Evolutionary conservation across 2,113 vertebrate species (phyloP).

Genomic region (Halichoeres trimaculatus): DNA sequence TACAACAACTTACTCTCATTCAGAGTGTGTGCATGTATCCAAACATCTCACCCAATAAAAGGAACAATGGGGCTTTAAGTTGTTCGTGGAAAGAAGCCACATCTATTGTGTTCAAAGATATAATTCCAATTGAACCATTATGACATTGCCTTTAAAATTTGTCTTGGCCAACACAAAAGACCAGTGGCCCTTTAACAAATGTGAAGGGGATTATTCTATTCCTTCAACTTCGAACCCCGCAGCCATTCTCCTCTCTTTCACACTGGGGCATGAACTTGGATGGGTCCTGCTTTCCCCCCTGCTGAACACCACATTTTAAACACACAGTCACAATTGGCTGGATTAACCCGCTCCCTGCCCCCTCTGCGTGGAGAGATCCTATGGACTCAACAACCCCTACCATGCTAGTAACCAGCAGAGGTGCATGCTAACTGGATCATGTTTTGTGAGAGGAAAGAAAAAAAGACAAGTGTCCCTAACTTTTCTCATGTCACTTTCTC

Average conservation of each 20-base stretch:
- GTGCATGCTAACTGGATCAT: conserved; percentile 99
- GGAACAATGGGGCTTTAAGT: conserved; percentile 83
- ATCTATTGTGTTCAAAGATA: conserved; percentile 84
- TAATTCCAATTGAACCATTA: conserved; percentile 85
- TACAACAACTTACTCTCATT: conserved; percentile 83
- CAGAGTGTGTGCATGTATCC: conserved; percentile 81
- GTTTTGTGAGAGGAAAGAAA: conserved; percentile 88
- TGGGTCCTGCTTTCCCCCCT: conserved; percentile 88
- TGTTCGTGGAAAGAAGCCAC: conserved; percentile 83
- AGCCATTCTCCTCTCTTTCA: conserved; percentile 82
- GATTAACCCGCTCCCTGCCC: conserved; percentile 88
- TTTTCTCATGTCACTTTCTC: conserved; percentile 99
- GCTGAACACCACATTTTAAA: conserved; percentile 91
- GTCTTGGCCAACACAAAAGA: conserved; percentile 82
- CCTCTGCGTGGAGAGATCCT: conserved; percentile 82
- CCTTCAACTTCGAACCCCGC: conserved; percentile 88
- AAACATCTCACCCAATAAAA: conserved; percentile 82
- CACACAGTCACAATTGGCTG: conserved; percentile 93
- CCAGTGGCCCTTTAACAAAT: conserved; percentile 89
- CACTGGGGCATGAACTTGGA: conserved; percentile 89
- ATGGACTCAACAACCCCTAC: conserved; percentile 90
- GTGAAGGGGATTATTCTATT: conserved; percentile 90
- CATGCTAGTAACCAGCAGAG: conserved; percentile 92
- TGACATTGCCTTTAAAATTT: conserved; percentile 85
- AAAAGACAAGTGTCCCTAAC: conserved; percentile 97